These are phyloP conservation scores for Desoria tigrina DNA, from an alignment of 2,888 invertebrate genomes.

Conservation along the genomic window DNA sequence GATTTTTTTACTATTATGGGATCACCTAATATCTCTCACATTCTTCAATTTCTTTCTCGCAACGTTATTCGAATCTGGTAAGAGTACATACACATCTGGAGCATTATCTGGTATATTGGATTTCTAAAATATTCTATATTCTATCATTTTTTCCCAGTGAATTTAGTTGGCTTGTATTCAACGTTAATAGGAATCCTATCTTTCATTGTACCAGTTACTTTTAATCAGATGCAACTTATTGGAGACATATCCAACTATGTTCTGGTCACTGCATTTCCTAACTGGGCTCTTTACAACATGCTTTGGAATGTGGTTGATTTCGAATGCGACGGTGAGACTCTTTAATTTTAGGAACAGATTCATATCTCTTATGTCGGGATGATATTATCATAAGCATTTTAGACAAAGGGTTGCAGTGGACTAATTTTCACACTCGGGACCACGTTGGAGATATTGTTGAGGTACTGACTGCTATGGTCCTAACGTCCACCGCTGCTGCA, in stretches of 20 bases:
- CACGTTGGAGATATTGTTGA: slow-evolving; percentile 8
- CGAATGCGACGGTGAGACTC: slow-evolving; percentile 39
- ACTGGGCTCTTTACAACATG: slow-evolving; percentile 45
- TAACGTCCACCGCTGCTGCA: background rate
- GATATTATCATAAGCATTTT: background rate
- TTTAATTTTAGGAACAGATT: background rate
- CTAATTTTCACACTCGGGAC: slow-evolving; percentile 9
- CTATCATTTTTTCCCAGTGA: background rate
- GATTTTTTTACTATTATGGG: slow-evolving; percentile 14
- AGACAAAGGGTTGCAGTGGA: slow-evolving; percentile 32
- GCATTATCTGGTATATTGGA: background rate
- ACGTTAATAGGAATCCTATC: slow-evolving; percentile 13
- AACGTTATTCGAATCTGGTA: slow-evolving; percentile 18
- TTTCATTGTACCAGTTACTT: slow-evolving; percentile 19
- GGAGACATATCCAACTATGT: slow-evolving; percentile 15
- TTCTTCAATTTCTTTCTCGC: slow-evolving; percentile 39
- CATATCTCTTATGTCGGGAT: background rate
- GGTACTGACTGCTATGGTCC: slow-evolving; percentile 7
- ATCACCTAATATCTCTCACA: slow-evolving; percentile 28
- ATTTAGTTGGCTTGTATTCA: slow-evolving; percentile 21
- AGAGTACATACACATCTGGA: slow-evolving; percentile 1
- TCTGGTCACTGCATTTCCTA: slow-evolving; percentile 36
- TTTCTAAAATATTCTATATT: slow-evolving; percentile 5
- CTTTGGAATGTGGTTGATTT: slow-evolving; percentile 29
- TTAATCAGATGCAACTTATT: slow-evolving; percentile 17